Base-by-base conservation (phyloP, 2,797 vertebrate species). In the Schizopygopsis malacanthus region DNA sequence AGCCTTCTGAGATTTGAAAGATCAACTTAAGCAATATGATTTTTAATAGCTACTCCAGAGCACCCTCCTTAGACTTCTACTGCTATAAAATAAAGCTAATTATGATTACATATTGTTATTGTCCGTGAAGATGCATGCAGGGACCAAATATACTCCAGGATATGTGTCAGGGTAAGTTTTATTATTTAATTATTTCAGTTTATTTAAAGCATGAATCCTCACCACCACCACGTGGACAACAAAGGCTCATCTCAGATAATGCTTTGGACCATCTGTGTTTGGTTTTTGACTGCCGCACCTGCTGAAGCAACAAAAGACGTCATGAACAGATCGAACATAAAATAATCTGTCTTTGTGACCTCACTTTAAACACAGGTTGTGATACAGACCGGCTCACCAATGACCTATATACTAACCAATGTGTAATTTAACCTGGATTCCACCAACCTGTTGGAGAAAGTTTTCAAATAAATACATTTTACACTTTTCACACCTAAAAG, bases 191-290 rank as follows among this genome's bases (percentile, higher is more conserved):
- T 28, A n/a, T 33, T 28, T 43, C n/a, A 28, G 33, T 56, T 78
- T 33, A 84, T 67, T 84, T 69, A 77, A 25, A 70, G 63, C 47
- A 28, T 50, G 37, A 65, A 65, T 56, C 37, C 63, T 69, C 47
- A 43, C 43, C 81, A 43, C 43, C 81, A 75, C 25, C 15, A 25
- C 41, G 3, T 45, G 59, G 56, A 52, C 3, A 76, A 56, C 73
- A 84, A 83, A 77, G 59, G 22, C 33, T 65, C 39, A 43, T 13
- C 4, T 13, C 22, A 56, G 47, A 56, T 41, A 54, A 69, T 54
- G 71, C 71, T 4, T 18, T 50, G n/a, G 43, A 39, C 45, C 56
- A 76, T 76, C 75, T 84, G 73, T 70, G 82, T 84, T 69, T 78
- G 82, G 47, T 20, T 70, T 84, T 28, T 69, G 45, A n/a, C 15